phyloP scores from a whole-genome alignment of 2,113 vertebrate species.

The Vidua chalybeata region DNA sequence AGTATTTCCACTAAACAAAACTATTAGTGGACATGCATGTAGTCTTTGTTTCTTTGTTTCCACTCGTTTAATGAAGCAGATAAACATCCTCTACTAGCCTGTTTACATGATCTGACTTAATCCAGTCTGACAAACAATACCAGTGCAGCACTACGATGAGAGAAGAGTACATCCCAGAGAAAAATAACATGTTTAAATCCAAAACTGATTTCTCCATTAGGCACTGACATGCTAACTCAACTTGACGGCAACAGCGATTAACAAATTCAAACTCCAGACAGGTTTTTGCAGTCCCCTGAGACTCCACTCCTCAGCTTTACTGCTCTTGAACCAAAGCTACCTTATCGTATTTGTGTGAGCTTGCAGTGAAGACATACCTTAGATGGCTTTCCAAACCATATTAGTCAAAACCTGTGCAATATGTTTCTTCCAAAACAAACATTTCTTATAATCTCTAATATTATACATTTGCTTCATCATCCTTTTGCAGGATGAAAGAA shows the following conservation, averaged over 20 bases:
- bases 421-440: not conserved
- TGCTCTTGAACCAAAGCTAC: not conserved
- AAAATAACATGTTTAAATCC: not conserved
- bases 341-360: not conserved
- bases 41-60: not conserved
- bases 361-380: not conserved
- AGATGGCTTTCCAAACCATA: not conserved
- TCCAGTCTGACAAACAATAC: not conserved
- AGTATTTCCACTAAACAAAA: not conserved
- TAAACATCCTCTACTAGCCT: not conserved
- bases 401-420: not conserved
- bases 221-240: not conserved
- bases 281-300: not conserved
- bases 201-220: not conserved
- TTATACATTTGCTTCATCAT: not conserved
- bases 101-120: not conserved
- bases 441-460: not conserved
- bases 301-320: not conserved
- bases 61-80: not conserved
- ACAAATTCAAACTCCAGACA: not conserved
- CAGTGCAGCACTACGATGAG: rapidly evolving
- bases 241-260: not conserved
- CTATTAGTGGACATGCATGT: not conserved
- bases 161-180: not conserved
- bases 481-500: not conserved